Conservation (phyloP, 2,113 vertebrate genomes). For the Pavo muticus region DNA sequence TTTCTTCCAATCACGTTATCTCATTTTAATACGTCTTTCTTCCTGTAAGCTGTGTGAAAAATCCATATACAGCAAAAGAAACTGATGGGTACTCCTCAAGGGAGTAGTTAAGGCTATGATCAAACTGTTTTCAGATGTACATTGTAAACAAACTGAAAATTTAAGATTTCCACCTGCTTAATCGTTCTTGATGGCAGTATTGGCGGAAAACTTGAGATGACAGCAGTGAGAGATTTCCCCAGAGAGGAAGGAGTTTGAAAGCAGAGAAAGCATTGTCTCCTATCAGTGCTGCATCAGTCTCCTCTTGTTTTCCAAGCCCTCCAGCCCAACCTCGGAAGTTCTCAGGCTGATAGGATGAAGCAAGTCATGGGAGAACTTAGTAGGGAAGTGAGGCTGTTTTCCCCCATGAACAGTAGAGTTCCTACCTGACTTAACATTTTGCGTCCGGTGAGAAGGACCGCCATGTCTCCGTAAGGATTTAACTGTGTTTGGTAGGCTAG, state of each 20-base stretch:
- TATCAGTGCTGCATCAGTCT: not conserved
- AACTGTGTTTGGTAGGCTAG: not conserved
- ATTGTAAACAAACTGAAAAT: conserved; percentile 8
- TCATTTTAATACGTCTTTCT: conserved; percentile 12
- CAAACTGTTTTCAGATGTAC: not conserved
- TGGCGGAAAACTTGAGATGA: not conserved
- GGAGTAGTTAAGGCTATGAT: not conserved
- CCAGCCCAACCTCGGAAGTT: not conserved
- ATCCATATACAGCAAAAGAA: not conserved
- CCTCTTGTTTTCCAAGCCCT: not conserved
- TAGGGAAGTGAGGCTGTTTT: not conserved
- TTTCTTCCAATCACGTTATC: not conserved
- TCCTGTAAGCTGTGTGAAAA: not conserved
- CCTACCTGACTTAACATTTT: not conserved
- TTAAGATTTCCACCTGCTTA: not conserved
- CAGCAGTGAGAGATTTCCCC: not conserved
- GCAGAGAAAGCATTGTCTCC: not conserved
- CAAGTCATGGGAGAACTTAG: not conserved
- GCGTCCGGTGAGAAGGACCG: not conserved
- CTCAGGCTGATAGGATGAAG: not conserved
- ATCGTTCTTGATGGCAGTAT: not conserved
- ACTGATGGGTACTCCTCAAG: not conserved
- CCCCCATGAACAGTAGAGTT: not conserved
- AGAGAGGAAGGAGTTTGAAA: not conserved
- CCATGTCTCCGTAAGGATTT: not conserved